A percentile compares a stretch with the other conserved stretches of the same genome.
Conservation (phyloP, 2,797 vertebrate species). For the Gymnoscopelus microlampas region DNA sequence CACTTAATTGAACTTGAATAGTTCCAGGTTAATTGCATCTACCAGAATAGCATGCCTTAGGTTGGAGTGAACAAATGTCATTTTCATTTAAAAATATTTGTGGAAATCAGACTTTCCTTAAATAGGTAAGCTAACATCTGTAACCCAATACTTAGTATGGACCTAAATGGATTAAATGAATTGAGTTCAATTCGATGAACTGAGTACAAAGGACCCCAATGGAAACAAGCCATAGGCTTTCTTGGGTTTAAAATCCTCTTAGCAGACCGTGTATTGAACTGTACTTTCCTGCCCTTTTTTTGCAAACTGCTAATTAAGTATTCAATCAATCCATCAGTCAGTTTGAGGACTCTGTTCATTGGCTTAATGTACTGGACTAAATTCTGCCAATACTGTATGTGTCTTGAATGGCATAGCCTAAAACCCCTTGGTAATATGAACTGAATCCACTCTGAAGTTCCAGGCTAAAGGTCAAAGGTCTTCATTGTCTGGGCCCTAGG, state of each 20-base stretch:
- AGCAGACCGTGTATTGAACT: too few species aligned
- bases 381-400: not conserved
- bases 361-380: constrained; percentile 14
- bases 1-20: constrained; percentile 25
- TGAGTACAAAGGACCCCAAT: not conserved
- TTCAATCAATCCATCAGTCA: too few species aligned
- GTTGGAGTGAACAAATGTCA: not conserved
- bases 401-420: constrained; percentile 1
- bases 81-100: not conserved
- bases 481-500: constrained; percentile 4
- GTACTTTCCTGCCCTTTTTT: too few species aligned
- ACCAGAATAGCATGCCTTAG: not conserved
- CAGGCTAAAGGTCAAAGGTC: constrained; percentile 27
- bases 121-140: not conserved
- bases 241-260: too few species aligned
- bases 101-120: not conserved
- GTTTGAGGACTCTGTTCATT: not conserved
- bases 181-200: not conserved
- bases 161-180: not conserved
- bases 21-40: constrained; percentile 4
- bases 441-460: constrained; percentile 21
- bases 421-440: constrained; percentile 26
- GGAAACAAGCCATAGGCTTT: too few species aligned
- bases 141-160: not conserved
- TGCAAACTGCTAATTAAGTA: too few species aligned